Conservation (phyloP, 2,113 vertebrate species). For the Zingel zingel region DNA sequence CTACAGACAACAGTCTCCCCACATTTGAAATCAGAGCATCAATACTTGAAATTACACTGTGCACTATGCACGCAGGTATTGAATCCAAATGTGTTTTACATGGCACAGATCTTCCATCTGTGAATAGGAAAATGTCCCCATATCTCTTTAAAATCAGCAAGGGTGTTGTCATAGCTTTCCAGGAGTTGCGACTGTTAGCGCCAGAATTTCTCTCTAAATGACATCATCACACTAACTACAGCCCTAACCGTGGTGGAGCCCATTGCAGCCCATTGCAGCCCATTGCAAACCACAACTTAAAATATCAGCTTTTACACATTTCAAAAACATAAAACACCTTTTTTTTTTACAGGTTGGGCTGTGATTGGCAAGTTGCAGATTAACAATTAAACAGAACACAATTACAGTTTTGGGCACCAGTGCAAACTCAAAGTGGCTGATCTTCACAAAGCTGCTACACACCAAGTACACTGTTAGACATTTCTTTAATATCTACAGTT, state of each 20-base stretch:
- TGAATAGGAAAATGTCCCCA: not conserved
- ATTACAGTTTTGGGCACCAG: not conserved
- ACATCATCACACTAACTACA: not conserved
- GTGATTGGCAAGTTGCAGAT: not conserved
- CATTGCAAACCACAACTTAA: conserved; percentile 1
- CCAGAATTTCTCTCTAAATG: not conserved
- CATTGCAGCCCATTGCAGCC: not conserved
- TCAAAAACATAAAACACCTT: not conserved
- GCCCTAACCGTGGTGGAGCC: not conserved
- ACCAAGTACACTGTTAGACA: not conserved
- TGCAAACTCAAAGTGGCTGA: not conserved
- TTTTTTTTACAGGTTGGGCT: not conserved
- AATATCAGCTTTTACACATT: not conserved
- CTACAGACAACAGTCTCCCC: not conserved
- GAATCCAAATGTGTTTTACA: not conserved
- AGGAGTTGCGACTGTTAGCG: not conserved
- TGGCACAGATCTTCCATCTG: not conserved
- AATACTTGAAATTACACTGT: not conserved
- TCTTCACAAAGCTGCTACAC: not conserved
- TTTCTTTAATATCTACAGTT: no score
- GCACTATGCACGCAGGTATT: not conserved
- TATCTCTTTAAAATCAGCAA: conserved; percentile 3
- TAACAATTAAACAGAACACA: not conserved
- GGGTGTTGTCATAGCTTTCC: not conserved
- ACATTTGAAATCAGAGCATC: not conserved